Conservation (phyloP, 2,888 invertebrate species). For the Heliconius hortense region DNA sequence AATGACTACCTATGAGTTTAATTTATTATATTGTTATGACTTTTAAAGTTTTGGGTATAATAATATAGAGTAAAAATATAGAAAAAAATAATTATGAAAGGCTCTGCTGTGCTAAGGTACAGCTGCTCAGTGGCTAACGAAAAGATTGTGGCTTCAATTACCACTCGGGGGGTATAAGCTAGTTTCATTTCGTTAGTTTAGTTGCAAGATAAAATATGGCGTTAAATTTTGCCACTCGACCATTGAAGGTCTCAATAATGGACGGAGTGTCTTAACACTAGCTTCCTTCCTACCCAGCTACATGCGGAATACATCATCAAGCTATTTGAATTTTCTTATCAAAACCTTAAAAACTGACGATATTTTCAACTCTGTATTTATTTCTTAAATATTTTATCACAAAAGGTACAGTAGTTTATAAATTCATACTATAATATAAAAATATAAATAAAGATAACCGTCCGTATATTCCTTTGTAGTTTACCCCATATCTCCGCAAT, state of each 20-base stretch:
- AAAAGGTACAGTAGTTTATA: neutral
- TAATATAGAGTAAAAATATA: too few relatives aligned
- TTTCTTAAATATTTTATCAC: neutral
- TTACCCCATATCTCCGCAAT: slow-evolving; percentile 9
- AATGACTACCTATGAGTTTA: slow-evolving; percentile 1
- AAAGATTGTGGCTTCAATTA: neutral
- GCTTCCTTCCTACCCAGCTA: too few relatives aligned
- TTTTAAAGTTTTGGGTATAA: neutral
- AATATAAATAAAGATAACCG: neutral
- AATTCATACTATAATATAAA: neutral
- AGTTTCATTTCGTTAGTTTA: neutral
- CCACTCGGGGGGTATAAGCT: neutral
- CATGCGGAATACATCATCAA: too few relatives aligned
- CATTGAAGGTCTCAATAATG: neutral
- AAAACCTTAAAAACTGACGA: too few relatives aligned
- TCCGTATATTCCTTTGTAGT: slow-evolving; percentile 3
- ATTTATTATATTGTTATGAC: slow-evolving; percentile 17
- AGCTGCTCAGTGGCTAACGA: neutral
- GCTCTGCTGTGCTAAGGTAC: too few relatives aligned
- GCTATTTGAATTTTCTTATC: too few relatives aligned
- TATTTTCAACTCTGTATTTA: too few relatives aligned
- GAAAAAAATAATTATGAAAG: too few relatives aligned
- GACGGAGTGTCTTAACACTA: neutral
- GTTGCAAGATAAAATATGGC: neutral
- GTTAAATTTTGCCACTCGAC: neutral